phyloP scores from a whole-genome alignment of 2,113 vertebrate species.

The Syrrhaptes paradoxus region DNA sequence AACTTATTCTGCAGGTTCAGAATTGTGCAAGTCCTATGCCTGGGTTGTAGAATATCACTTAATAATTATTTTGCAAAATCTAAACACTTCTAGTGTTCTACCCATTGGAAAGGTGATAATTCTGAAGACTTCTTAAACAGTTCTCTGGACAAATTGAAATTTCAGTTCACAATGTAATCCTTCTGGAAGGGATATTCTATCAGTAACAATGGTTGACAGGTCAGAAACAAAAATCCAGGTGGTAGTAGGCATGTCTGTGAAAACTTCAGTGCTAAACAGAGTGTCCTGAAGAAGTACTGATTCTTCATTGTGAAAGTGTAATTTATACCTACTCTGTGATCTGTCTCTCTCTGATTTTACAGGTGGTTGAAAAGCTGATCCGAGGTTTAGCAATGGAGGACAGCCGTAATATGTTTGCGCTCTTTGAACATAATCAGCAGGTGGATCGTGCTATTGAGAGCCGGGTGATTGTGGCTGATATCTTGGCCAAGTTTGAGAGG shows the following conservation, averaged over 20 bases:
- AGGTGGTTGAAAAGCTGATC: conserved; percentile 79
- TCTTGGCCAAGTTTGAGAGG: conserved; percentile 79
- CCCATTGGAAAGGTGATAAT: not conserved
- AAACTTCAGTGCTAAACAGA: not conserved
- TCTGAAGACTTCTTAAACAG: not conserved
- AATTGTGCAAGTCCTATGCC: not conserved
- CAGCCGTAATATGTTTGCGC: conserved; percentile 76
- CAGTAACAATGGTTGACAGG: not conserved
- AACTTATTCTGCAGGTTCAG: not conserved
- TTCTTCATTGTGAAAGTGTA: not conserved
- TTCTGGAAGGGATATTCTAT: not conserved
- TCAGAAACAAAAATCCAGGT: not conserved
- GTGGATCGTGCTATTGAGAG: conserved; percentile 74
- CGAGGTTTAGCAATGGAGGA: conserved; percentile 76
- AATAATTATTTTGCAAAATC: not conserved
- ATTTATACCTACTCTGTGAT: not conserved
- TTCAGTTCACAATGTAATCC: not conserved
- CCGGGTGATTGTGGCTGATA: conserved; percentile 76
- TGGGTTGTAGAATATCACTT: not conserved
- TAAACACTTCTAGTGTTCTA: not conserved
- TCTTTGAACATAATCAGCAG: conserved; percentile 73
- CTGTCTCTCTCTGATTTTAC: not conserved
- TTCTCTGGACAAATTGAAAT: not conserved
- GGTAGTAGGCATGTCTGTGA: not conserved
- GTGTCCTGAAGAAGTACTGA: not conserved